Base-by-base conservation (phyloP, 2,113 vertebrate species). In the Sapajus apella region DNA sequence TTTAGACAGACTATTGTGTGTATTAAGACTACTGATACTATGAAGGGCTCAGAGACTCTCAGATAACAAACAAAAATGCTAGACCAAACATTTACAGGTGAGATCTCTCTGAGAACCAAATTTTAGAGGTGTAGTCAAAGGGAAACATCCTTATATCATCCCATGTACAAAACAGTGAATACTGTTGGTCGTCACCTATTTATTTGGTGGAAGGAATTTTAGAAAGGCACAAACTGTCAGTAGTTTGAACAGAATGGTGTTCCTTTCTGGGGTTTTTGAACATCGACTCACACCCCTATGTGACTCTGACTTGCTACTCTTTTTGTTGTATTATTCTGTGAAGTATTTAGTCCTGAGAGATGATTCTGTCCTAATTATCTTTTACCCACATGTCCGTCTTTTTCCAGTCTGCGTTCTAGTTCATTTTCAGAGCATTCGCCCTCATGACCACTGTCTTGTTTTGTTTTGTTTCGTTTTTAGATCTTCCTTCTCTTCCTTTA, bases 351-450 rank as follows among this genome's bases (percentile, higher is more conserved):
- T 90, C 56, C 77, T 17, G n/a, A 70, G 81, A 97, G 40, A 79
- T 35, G 73, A 55, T 88, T 94, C 94, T 96, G 86, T 82, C 85
- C 89, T 83, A 30, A n/a, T 91, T 87, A 50, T 80, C 66, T 77
- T 43, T 83, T 80, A 88, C 58, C n/a, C 45, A 76, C 8, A 8
- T 72, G 73, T 70, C 87, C 92, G 94, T 73, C 52, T 61, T 61
- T 77, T 95, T 89, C 77, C 61, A 85, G 91, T 88, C 70, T 89
- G 52, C 61, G n/a, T 87, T 93, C 25, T 68, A 20, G 45, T 88
- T 93, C 96, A 56, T 94, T 97, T 96, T 77, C 64, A 88, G 92
- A 96, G 35, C 35, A 72, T 61, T 27, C 47, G 55, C 61, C 84
- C 23, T 75, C 40, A 64, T 80, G 40, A 37, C 27, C 27, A 30